Conservation (phyloP, 2,113 vertebrate species). For the Perca fluviatilis region DNA sequence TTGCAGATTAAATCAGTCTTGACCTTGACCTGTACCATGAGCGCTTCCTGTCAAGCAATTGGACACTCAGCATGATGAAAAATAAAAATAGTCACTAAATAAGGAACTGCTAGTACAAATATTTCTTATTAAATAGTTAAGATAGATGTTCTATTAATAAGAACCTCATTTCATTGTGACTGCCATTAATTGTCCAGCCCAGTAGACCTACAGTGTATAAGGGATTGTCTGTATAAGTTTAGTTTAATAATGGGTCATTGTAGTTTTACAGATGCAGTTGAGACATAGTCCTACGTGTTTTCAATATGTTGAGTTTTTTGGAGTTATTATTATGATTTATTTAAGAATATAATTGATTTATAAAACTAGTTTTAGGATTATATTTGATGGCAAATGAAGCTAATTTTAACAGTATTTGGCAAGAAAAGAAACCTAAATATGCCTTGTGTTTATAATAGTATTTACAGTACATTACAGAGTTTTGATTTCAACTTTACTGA, state of each 20-base stretch:
- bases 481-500: not conserved
- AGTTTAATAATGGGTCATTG: not conserved
- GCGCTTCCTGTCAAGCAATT: not conserved
- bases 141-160: not conserved
- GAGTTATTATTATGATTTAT: not conserved
- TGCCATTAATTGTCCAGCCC: not conserved
- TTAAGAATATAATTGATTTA: not conserved
- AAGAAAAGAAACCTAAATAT: not conserved
- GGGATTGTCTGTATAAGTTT: not conserved
- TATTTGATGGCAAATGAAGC: not conserved
- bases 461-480: not conserved
- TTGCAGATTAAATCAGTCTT: constrained; percentile 24
- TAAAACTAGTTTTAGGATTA: not conserved
- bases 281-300: not conserved
- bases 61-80: not conserved
- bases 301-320: not conserved
- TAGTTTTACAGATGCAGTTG: not conserved
- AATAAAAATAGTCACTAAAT: not conserved
- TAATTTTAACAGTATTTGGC: too few species aligned
- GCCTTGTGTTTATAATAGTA: not conserved
- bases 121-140: not conserved
- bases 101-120: not conserved
- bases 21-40: constrained; percentile 2
- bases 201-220: not conserved
- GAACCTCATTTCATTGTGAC: not conserved